Percentiles rank a stretch among this genome's conserved stretches.
Evolutionary conservation across 2,113 vertebrate species (phyloP).

Genomic region (Sminthopsis crassicaudata): DNA sequence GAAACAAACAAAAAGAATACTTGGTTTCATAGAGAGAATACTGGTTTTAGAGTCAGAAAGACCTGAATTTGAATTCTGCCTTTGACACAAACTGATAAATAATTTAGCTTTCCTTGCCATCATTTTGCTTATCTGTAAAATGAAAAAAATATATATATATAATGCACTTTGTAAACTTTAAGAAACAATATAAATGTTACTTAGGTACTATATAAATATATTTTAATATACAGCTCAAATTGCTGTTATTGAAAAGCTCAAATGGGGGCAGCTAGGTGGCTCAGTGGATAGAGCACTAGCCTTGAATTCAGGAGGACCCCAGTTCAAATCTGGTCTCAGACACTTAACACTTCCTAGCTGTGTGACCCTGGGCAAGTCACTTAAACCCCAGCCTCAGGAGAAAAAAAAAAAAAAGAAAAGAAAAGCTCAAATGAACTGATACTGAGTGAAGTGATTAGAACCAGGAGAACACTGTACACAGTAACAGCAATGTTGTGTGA

Average conservation of each 20-base stretch:
- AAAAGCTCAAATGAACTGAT: background rate
- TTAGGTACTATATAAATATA: background rate
- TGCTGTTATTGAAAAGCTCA: background rate
- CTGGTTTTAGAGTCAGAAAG: background rate
- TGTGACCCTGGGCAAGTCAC: too few species aligned
- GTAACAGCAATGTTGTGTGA: too few species aligned
- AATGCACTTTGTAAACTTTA: background rate
- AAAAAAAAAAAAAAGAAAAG: too few species aligned
- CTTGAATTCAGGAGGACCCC: too few species aligned
- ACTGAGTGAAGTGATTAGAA: too few species aligned
- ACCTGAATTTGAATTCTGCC: background rate
- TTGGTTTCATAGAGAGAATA: background rate
- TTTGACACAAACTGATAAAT: background rate
- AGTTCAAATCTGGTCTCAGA: too few species aligned
- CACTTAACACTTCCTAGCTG: too few species aligned
- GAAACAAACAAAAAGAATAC: background rate
- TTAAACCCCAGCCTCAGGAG: too few species aligned
- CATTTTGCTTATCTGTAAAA: background rate
- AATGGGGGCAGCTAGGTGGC: too few species aligned
- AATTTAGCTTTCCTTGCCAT: background rate
- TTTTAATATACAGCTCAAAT: background rate
- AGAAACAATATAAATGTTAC: background rate
- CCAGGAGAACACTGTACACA: too few species aligned
- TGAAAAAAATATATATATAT: background rate
- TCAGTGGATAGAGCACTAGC: too few species aligned